These are phyloP conservation scores for Mus spicilegus DNA, from an alignment of 2,113 vertebrate species.

Conservation along the genomic window DNA sequence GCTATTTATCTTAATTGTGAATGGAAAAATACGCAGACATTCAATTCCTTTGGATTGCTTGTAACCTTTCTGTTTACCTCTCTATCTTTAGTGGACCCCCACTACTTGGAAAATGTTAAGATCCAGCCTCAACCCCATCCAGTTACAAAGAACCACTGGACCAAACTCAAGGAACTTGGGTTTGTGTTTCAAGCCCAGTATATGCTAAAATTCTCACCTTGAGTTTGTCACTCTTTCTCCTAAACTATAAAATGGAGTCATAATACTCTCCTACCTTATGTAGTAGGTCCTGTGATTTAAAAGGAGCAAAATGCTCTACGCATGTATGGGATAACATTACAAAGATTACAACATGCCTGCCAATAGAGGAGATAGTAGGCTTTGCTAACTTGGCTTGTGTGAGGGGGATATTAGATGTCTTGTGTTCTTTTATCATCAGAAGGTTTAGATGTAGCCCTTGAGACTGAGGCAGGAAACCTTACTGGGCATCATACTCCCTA, in stretches of 20 bases:
- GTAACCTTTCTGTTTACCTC: not conserved
- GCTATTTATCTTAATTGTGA: constrained; percentile 42
- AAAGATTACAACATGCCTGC: not conserved
- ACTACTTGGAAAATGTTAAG: not conserved
- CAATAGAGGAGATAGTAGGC: not conserved
- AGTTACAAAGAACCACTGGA: not conserved
- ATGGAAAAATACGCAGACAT: constrained; percentile 7
- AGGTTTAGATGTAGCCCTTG: not conserved
- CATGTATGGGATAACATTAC: not conserved
- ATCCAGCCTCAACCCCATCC: no score
- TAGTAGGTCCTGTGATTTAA: not conserved
- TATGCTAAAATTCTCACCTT: not conserved
- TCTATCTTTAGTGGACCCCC: not conserved
- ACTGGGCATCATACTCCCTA: not conserved
- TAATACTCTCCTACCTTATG: not conserved
- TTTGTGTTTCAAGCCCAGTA: not conserved
- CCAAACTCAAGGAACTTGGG: not conserved
- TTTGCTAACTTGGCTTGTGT: not conserved
- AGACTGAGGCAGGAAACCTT: not conserved
- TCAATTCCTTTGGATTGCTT: not conserved
- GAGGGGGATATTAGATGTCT: not conserved
- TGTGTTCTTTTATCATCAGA: not conserved
- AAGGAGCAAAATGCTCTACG: not conserved
- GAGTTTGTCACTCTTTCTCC: not conserved
- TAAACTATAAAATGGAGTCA: not conserved